phyloP scores from a whole-genome alignment of 2,888 invertebrate species.

The Mycalesis mineus region DNA sequence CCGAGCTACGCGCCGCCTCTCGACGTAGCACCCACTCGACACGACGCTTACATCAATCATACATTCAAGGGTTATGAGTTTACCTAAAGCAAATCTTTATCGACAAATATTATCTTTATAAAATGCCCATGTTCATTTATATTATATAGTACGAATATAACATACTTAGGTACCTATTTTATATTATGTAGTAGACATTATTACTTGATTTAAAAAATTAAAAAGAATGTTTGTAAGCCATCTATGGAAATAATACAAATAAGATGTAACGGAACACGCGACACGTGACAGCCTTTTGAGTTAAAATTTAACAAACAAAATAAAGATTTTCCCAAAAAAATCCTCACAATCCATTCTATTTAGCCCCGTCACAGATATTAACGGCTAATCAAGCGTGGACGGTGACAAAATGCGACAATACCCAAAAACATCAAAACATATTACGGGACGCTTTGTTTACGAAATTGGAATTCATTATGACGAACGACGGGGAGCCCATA shows the following conservation, averaged over 20 bases:
- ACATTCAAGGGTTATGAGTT: conserved; percentile 18
- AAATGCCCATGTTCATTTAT: neutral
- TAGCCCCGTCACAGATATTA: conserved; percentile 59
- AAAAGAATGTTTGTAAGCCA: neutral
- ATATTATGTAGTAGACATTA: no score
- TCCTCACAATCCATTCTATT: conserved; percentile 38
- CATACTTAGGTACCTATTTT: no score
- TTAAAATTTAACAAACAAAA: conserved; percentile 44
- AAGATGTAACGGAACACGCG: conserved; percentile 47
- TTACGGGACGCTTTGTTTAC: conserved; percentile 64
- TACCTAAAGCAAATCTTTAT: neutral
- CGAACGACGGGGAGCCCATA: conserved; percentile 60
- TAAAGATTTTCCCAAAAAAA: conserved; percentile 30
- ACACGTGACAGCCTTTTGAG: conserved; percentile 53
- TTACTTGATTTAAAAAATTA: no score
- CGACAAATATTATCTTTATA: neutral
- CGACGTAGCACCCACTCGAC: conserved; percentile 33
- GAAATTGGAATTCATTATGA: conserved; percentile 64
- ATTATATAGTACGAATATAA: no score
- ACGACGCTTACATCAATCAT: conserved; percentile 29
- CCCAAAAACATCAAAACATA: conserved; percentile 73
- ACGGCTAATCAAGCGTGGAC: conserved; percentile 52
- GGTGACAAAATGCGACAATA: conserved; percentile 50
- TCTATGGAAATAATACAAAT: conserved; percentile 15
- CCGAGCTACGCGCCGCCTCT: conserved; percentile 66